These are phyloP conservation scores for Aphelenchoides avenae DNA, from an alignment of 1,140 invertebrate species.

Conservation along the genomic window DNA sequence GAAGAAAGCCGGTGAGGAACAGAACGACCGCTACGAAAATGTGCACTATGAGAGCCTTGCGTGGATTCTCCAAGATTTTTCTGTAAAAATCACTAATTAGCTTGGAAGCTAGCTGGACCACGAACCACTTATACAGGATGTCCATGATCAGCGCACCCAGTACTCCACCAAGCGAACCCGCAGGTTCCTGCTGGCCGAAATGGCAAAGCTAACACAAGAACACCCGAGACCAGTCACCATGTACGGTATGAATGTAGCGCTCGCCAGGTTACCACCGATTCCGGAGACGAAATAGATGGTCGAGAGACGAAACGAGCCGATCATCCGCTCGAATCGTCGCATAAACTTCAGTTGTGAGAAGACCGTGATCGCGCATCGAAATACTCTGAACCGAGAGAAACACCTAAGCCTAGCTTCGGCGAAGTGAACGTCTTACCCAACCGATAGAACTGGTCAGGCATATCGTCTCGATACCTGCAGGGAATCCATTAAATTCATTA, in stretches of 20 bases:
- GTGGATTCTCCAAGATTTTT: too few species aligned
- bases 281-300: slow-evolving; percentile 91
- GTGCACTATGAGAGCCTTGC: slow-evolving; percentile 73
- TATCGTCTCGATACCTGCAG: slow-evolving; percentile 70
- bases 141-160: slow-evolving; percentile 85
- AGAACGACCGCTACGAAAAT: slow-evolving; percentile 71
- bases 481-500: not conserved
- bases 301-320: slow-evolving; percentile 81
- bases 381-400: slow-evolving; percentile 66
- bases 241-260: slow-evolving; percentile 95
- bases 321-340: slow-evolving; percentile 92
- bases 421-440: slow-evolving; percentile 68
- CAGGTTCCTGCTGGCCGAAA: slow-evolving; percentile 74
- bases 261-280: slow-evolving; percentile 89
- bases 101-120: too few species aligned
- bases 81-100: too few species aligned
- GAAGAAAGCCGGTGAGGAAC: slow-evolving; percentile 80
- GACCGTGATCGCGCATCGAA: slow-evolving; percentile 81
- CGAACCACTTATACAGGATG: slow-evolving; percentile 68
- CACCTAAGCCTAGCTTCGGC: slow-evolving; percentile 19
- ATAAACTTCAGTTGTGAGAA: slow-evolving; percentile 80
- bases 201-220: slow-evolving; percentile 20
- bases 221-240: slow-evolving; percentile 65
- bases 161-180: slow-evolving; percentile 85
- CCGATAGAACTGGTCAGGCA: slow-evolving; percentile 94